Evolutionary conservation across 2,888 invertebrate genomes (phyloP).

Genomic region (Argynnis bischoffii): DNA sequence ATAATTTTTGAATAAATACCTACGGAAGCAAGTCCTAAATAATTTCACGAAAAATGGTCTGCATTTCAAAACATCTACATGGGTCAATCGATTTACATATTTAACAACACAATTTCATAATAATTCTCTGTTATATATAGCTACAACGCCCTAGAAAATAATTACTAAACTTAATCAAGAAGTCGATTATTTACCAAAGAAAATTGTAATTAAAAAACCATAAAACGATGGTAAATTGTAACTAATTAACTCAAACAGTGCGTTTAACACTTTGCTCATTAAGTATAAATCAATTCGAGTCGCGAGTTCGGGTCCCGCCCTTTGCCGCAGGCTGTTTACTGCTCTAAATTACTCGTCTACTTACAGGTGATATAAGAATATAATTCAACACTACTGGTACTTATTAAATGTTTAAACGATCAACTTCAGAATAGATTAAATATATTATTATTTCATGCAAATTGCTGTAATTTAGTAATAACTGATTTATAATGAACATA

Average conservation of each 20-base stretch:
- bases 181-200: constrained; percentile 22
- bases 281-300: constrained; percentile 69
- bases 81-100: constrained; percentile 2
- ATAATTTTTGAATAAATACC: no score
- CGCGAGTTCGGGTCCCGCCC: constrained; percentile 44
- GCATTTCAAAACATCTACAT: no score
- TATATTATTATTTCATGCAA: constrained; percentile 11
- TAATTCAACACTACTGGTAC: constrained; percentile 32
- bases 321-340: constrained; percentile 48
- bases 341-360: constrained; percentile 48
- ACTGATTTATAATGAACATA: neutral
- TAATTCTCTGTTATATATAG: neutral
- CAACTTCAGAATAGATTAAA: neutral
- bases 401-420: constrained; percentile 36
- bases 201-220: constrained; percentile 47
- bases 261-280: constrained; percentile 64
- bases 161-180: constrained; percentile 15
- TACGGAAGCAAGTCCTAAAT: no score
- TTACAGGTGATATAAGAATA: constrained; percentile 38
- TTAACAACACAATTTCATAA: constrained; percentile 7
- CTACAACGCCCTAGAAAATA: neutral
- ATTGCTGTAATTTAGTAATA: constrained; percentile 16
- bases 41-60: no score
- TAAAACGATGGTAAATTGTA: constrained; percentile 43
- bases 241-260: constrained; percentile 48